Base-by-base conservation (phyloP, 1,140 invertebrate species). In the Sycophaga agraensis region DNA sequence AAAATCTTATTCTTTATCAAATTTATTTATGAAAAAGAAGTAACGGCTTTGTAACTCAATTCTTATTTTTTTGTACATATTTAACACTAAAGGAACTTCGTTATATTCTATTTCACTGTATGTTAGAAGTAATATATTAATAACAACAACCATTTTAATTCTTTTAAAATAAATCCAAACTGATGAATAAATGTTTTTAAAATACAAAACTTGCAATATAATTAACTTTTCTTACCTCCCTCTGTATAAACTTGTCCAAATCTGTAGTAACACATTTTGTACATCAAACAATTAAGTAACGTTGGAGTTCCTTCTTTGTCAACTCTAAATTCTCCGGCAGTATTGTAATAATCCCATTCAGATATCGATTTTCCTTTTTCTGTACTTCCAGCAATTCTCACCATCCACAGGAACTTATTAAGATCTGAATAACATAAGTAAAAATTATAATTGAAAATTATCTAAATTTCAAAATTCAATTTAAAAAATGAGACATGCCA, bases 331-430 rank as follows among this genome's bases (percentile, higher is more conserved):
- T 98, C 96, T 5, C 96, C 96, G 61, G 88, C 89, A 0, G 92
- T 84, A 31, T 94, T 96, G 82, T 97, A 99, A 78, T 98, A 99
- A 83, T 98, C 95, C 73, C 88, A 89, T 82, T 99, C 97, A 72
- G 94, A 93, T 69, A 99, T 98, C 74, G 98, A 94, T 45, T 87
- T 87, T 35, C 96, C 96, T 69, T 91, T 87, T 63, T 97, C 94
- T 19, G 96, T 99, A 73, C 93, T 96, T 60, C 96, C 96, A 66
- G 95, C 96, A 77, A 99, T 99, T 62, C 96, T 87, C 7, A 99
- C 96, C 96, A 99, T 99, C 96, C 96, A 99, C 66, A 99, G 84
- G 82, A 99, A 99, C 83, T 99, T 98, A 80, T 98, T 98, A 49
- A 99, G 95, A 78, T 97, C 90, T 91, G 72, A 31, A 76, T 75